Base-by-base conservation (phyloP, 2,888 invertebrate species). In the Pantelozetes paolii region DNA sequence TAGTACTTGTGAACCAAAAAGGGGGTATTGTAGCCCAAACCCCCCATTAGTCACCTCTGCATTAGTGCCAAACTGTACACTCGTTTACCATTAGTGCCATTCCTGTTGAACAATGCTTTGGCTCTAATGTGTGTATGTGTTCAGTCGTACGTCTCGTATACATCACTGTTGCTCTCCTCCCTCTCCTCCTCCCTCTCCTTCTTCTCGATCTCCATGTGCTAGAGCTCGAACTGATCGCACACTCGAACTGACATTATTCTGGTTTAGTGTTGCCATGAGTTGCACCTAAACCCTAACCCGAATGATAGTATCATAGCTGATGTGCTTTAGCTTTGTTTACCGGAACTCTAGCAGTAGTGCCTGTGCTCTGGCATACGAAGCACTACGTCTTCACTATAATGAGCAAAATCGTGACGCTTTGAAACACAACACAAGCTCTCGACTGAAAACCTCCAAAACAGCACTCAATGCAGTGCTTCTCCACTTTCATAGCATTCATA, bases 191-290 rank as follows among this genome's bases (percentile, higher is more conserved):
- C 30, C 9, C 30, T 42, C 64, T 36, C 64, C 26, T n/a, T n/a
- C 36, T 36, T 5, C 11, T 36, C 11, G 36, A 5, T n/a, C 36
- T 36, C 36, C n/a, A n/a, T n/a, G n/a, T n/a, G n/a, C n/a, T n/a
- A n/a, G n/a, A n/a, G n/a, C n/a, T n/a, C 36, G 36, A 18, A 13
- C 18, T 3, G 45, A 9, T 13, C 45, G 18, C 11, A 45, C 45
- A 18, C 45, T 45, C 45, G 15, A 45, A 45, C 45, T 45, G 45
- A 45, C 67, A 9, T 32, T 67, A 30, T 40, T 67, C 73, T 75
- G 73, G 45, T 71, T 30, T 62, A 36, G 64, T 71, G 71, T 64
- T 64, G 71, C 74, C 64, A 71, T 74, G 50, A 71, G 59, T 40
- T 59, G 45, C 62, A 62, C 30, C 32, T 32, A 57, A 40, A 36